Conservation (phyloP, 1,140 invertebrate genomes). For the Parapsyche elsis region DNA sequence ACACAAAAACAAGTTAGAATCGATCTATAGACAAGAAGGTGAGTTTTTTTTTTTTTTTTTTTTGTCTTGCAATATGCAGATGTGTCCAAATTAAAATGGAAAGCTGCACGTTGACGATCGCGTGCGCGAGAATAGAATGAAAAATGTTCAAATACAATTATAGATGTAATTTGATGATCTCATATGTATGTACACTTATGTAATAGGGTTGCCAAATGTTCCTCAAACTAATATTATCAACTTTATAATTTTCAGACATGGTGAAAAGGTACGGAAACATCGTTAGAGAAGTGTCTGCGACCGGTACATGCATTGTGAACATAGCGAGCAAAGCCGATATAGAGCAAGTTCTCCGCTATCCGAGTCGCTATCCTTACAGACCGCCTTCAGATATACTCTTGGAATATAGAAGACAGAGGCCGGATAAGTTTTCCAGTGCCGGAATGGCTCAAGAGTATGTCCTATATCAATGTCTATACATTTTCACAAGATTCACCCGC, state of each 20-base stretch:
- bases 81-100: too few relatives aligned
- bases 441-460: constrained; percentile 85
- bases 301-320: constrained; percentile 80
- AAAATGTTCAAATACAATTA: too few relatives aligned
- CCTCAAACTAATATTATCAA: constrained; percentile 54
- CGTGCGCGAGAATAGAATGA: too few relatives aligned
- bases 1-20: too few relatives aligned
- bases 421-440: constrained; percentile 81
- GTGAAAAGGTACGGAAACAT: constrained; percentile 78
- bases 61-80: too few relatives aligned
- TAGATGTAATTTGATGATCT: too few relatives aligned
- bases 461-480: neutral
- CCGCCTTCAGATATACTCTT: constrained; percentile 86
- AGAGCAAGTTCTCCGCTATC: constrained; percentile 78
- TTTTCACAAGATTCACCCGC: neutral
- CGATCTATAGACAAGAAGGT: too few relatives aligned
- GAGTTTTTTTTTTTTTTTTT: too few relatives aligned
- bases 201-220: too few relatives aligned
- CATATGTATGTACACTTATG: too few relatives aligned
- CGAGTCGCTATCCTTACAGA: constrained; percentile 79
- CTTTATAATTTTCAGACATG: constrained; percentile 68
- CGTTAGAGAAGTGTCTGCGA: constrained; percentile 80
- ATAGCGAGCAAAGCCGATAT: constrained; percentile 81
- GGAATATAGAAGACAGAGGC: constrained; percentile 78
- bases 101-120: too few relatives aligned